Base-by-base conservation (phyloP, 1,140 invertebrate genomes). In the Drosophila pandora region DNA sequence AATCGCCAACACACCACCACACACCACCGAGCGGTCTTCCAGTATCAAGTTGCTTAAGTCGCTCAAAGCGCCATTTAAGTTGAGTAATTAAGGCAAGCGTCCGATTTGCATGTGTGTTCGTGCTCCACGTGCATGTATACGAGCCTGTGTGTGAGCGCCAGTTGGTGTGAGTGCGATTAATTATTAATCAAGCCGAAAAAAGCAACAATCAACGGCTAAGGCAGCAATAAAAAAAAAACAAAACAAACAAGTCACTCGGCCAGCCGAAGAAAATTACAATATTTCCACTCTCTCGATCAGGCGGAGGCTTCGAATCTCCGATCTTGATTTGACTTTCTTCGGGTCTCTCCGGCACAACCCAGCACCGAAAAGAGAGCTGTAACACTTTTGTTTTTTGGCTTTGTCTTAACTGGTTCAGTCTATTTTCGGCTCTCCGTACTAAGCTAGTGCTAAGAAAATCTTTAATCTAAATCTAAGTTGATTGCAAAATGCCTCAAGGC, bases 31-130 rank as follows among this genome's bases (percentile, higher is more conserved):
- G 58, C 43, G 49, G 23, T 48, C 59, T 54, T 25, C 64, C 77
- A 67, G 32, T 67, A 69, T 81, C 79, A 85, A 85, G 82, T 87
- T 85, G 81, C 82, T 85, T 87, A 87, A 87, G 83, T 82, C 82
- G 75, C 83, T 87, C 82, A 88, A 84, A 85, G 81, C 81, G 81
- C 81, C 81, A 85, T 85, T 85, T 85, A 85, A 85, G 81, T 85
- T 85, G 81, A 85, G 81, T 85, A 85, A 85, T 85, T 85, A 85
- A 85, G 87, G 69, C 48, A 72, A 67, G 83, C 83, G 70, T 63
- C 59, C 37, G 59, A 84, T 84, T 83, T 82, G 78, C 74, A 75
- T 82, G 62, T 81, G 65, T 75, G 13, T 17, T 17, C 6, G 17
- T 28, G 25, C 25, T 6, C 25, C 25, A 28, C 25, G 25, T 28